Conservation (phyloP, 2,888 invertebrate species). For the Arctia plantaginis region DNA sequence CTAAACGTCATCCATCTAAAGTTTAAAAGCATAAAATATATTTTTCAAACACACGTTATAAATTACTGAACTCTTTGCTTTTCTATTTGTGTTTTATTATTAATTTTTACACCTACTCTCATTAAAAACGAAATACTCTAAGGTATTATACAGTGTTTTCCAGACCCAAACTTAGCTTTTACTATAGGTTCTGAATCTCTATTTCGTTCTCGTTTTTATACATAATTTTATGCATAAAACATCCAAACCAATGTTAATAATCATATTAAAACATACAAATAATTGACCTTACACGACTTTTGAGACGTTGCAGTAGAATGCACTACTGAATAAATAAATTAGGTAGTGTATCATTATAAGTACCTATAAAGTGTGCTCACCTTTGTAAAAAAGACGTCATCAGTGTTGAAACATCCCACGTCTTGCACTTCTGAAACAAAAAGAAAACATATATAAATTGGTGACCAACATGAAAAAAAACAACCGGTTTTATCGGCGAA, state of each 20-base stretch:
- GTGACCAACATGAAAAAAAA: conserved; percentile 26
- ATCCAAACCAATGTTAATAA: not conserved
- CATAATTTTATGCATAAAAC: not conserved
- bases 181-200: not conserved
- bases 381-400: conserved; percentile 69
- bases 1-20: conserved; percentile 47
- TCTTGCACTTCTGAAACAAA: conserved; percentile 82
- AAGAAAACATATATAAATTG: conserved; percentile 46
- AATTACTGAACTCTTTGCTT: not conserved
- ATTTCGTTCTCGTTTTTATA: not conserved
- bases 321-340: not conserved
- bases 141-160: not conserved
- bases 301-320: not conserved
- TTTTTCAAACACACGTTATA: conserved; percentile 22
- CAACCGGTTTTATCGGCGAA: conserved; percentile 30
- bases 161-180: not conserved
- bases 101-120: not conserved
- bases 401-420: conserved; percentile 74
- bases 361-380: conserved; percentile 56
- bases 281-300: not conserved
- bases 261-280: not conserved
- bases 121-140: not conserved
- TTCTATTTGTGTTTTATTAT: not conserved
- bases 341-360: not conserved
- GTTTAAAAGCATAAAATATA: conserved; percentile 29